These are phyloP conservation scores for Prolemur simus DNA, from an alignment of 2,113 vertebrate genomes.

Conservation along the genomic window DNA sequence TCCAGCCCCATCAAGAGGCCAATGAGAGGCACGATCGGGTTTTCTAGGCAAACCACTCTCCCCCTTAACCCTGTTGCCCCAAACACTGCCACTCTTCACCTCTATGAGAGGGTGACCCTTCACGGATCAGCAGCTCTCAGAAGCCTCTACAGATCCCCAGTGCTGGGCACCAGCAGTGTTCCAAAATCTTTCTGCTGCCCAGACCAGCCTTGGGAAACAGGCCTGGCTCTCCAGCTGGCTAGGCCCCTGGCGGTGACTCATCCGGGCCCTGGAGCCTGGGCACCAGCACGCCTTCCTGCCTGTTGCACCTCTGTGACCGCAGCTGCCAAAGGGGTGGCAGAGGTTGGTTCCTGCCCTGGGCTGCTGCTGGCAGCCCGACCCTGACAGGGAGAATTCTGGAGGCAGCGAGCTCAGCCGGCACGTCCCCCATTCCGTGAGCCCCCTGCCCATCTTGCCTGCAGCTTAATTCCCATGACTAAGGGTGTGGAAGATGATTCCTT, in stretches of 20 bases:
- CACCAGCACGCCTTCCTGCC: constrained; percentile 15
- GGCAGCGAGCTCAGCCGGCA: accelerated
- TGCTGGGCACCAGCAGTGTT: constrained; percentile 50
- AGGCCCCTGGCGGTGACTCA: constrained; percentile 69
- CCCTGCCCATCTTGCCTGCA: not conserved
- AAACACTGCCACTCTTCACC: not conserved
- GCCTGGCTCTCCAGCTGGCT: constrained; percentile 69
- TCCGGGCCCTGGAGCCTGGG: constrained; percentile 33
- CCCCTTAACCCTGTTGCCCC: not conserved
- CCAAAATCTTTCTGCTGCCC: constrained; percentile 41
- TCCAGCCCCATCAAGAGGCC: not conserved
- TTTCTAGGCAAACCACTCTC: not conserved
- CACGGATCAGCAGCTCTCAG: not conserved
- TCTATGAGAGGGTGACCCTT: not conserved
- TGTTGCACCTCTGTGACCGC: not conserved
- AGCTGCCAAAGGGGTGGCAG: not conserved
- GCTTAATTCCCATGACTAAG: not conserved
- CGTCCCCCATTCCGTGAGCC: not conserved
- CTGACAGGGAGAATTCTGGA: not conserved
- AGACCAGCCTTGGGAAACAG: constrained; percentile 51
- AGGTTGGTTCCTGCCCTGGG: not conserved
- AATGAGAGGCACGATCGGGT: not conserved
- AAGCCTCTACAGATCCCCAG: constrained; percentile 47
- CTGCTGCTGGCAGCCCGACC: constrained; percentile 6
- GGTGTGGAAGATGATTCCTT: not conserved